Base-by-base conservation (phyloP, 2,797 vertebrate species). In the Urosaurus nigricauda region DNA sequence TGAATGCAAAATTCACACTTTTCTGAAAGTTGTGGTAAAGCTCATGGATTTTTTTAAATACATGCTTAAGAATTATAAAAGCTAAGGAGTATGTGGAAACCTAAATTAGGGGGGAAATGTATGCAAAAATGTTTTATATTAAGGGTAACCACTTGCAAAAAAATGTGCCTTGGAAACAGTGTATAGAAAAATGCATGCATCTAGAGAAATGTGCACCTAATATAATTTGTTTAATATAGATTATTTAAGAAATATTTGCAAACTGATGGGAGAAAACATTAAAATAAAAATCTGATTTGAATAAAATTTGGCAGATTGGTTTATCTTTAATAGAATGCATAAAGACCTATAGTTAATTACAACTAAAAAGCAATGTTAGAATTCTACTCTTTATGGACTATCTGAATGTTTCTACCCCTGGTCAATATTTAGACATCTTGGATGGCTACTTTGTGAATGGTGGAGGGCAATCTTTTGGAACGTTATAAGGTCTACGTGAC, bases 301-400 rank as follows among this genome's bases (percentile, higher is more conserved):
- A 65, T 26, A 24, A 65, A 19, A 24, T 21, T 65, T 8, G 63
- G 7, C 19, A 65, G 21, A 24, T 65, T 63, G 5, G 5, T 21
- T 0, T 8, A 24, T 29, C 4, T 65, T 65, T 65, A 70, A 32
- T 32, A 35, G 0, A 60, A 71, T 86, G 32, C 79, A 89, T n/a
- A 2, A 1, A 51, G 65, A 47, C 51, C 82, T 82, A 65, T 51
- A 86, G 1, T 2, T 85, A 85, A 77, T 0, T 73, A 13, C 71
- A 83, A 0, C 65, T 87, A 74, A 29, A 89, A 80, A 19, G 56
- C 77, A 43, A 84, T 86, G 75, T 82, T 29, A 83, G 17, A 0
- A n/a, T 73, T 84, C 87, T 87, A 24, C 32, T 56, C 80, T n/a
- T 84, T 84, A 53, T 32, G 24, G 21, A 8, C 51, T 5, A 56